Evolutionary conservation across 1,140 invertebrate species (phyloP), one percentile per base, ranked within the genome.

Genomic region (Periplaneta americana): DNA sequence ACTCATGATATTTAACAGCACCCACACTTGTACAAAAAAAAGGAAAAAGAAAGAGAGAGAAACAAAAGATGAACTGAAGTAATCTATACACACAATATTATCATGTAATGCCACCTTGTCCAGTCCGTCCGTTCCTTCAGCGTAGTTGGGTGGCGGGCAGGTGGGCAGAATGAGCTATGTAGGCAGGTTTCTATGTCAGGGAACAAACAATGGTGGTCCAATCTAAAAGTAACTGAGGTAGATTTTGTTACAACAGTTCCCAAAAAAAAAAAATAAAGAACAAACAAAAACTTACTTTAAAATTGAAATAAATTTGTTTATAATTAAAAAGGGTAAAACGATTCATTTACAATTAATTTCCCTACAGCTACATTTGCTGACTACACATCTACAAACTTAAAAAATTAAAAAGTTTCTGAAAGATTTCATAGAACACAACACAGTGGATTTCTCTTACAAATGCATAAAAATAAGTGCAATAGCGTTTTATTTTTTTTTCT

Each of bases 1-100:
- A 77, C 32, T 34, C 75, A 1, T 77, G 75, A 33, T 77, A 77
- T 77, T 77, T 36, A 77, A 77, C 75, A 77, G 75, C 75, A 77
- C 75, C 35, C 75, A 77, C 35, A 5, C 75, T 34, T 28, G 17
- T 13, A 76, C 33, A 34, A 9, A 34, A 6, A 77, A 34, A 22
- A 76, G 18, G 18, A 76, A 33, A 22, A 76, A 76, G 18, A 76
- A 17, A n/a, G 18, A 77, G 28, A 77, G 33, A 31, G 15, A 34
- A 28, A 66, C 6, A n/a, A 66, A 66, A 9, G 28, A 48, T 5
- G 15, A 48, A 66, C 22, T 66, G 22, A 66, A 66, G 48, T 66
- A 15, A 66, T 0, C 48, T 66, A 66, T 28, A 39, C 11, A 66
- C 48, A 66, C 48, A 66, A 48, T 66, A n/a, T 66, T 66, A n/a